Percentiles rank a stretch among this genome's conserved stretches.
These are phyloP conservation scores for Gisinianus flammeolus DNA, from an alignment of 2,888 invertebrate species.

Conservation along the genomic window DNA sequence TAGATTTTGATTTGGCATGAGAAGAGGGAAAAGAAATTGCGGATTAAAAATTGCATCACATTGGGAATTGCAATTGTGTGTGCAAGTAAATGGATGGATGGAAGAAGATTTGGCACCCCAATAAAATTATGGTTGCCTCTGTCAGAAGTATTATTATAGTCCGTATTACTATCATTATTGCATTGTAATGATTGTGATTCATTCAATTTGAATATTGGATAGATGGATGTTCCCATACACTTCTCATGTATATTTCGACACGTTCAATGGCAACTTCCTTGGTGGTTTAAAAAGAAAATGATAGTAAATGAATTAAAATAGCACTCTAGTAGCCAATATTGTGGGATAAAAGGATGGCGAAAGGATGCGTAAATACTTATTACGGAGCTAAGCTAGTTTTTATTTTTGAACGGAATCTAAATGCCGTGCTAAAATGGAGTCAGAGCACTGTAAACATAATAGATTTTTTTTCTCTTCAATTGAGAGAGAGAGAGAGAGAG, in stretches of 20 bases:
- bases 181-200: too few species aligned
- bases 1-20: background rate
- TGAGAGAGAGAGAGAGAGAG: background rate
- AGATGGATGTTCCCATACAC: too few species aligned
- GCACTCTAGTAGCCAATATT: background rate
- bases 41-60: too few species aligned
- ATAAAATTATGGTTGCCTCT: background rate
- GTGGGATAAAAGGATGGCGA: background rate
- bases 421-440: background rate
- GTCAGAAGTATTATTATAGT: background rate
- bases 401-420: conserved; percentile 8
- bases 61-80: background rate
- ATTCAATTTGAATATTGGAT: too few species aligned
- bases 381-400: background rate
- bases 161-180: too few species aligned
- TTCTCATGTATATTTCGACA: too few species aligned
- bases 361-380: background rate
- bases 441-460: conserved; percentile 11
- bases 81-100: background rate
- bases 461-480: background rate
- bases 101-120: background rate
- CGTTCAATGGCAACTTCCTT: too few species aligned
- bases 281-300: background rate
- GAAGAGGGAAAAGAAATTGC: background rate
- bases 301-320: conserved; percentile 11